phyloP scores from a whole-genome alignment of 2,888 invertebrate species.

The Acanthacorydalis orientalis region DNA sequence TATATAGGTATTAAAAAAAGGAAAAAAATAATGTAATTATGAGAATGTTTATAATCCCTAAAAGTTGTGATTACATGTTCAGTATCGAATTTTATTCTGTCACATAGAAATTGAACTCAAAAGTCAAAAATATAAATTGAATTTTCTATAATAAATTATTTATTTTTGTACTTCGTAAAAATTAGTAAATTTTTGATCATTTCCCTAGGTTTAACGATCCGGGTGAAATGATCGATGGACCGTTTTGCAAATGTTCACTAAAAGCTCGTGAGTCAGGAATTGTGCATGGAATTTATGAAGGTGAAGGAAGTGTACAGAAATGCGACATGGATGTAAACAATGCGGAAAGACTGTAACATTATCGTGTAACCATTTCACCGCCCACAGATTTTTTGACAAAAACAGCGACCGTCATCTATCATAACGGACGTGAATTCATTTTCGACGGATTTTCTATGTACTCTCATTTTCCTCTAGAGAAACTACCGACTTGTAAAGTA shows the following conservation, averaged over 20 bases:
- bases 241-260: conserved; percentile 84
- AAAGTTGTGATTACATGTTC: too few species aligned
- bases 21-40: too few species aligned
- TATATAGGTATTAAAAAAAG: neutral
- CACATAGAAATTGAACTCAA: too few species aligned
- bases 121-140: too few species aligned
- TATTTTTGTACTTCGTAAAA: too few species aligned
- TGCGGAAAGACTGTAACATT: conserved; percentile 70
- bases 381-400: conserved; percentile 81
- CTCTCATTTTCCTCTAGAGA: conserved; percentile 74
- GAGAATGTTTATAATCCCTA: too few species aligned
- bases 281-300: conserved; percentile 89
- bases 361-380: conserved; percentile 71
- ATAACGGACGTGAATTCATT: conserved; percentile 88
- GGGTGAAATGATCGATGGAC: conserved; percentile 97
- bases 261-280: conserved; percentile 81
- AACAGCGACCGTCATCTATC: conserved; percentile 81
- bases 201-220: conserved; percentile 67
- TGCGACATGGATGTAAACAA: conserved; percentile 74
- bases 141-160: too few species aligned
- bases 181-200: too few species aligned
- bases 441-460: conserved; percentile 97
- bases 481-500: conserved; percentile 73
- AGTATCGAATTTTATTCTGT: too few species aligned
- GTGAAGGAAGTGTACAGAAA: conserved; percentile 54